Conservation (phyloP, 2,797 vertebrate genomes). For the Epinephelus malabaricus region DNA sequence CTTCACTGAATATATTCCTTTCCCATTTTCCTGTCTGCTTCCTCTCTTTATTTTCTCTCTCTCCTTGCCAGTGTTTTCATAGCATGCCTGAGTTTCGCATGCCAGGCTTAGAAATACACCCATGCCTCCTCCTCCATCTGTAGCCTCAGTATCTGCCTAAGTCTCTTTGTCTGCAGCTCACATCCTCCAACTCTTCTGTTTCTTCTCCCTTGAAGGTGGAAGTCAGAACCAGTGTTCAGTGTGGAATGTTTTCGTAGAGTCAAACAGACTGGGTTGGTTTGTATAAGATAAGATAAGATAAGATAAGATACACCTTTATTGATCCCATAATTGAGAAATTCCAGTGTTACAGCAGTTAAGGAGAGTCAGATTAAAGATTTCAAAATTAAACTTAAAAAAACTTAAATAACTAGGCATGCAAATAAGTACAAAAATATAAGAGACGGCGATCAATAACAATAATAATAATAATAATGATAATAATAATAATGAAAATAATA, state of each 20-base stretch:
- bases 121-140: conserved; percentile 25
- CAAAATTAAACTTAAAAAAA: too few relatives aligned
- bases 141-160: conserved; percentile 14
- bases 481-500: too few relatives aligned
- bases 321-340: too few relatives aligned
- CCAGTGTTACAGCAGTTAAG: too few relatives aligned
- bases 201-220: not conserved
- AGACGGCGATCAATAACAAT: too few relatives aligned
- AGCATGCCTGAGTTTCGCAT: conserved; percentile 31
- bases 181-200: not conserved
- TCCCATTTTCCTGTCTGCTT: conserved; percentile 37
- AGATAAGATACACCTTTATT: too few relatives aligned
- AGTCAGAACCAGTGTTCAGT: not conserved
- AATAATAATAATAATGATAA: too few relatives aligned
- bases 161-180: conserved; percentile 26
- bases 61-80: conserved; percentile 42
- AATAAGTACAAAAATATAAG: too few relatives aligned
- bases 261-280: not conserved
- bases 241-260: not conserved
- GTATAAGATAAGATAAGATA: too few relatives aligned
- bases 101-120: conserved; percentile 36
- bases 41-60: conserved; percentile 8
- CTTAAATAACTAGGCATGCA: too few relatives aligned
- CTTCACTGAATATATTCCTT: conserved; percentile 43
- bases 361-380: too few relatives aligned